phyloP scores from a whole-genome alignment of 2,113 vertebrate species.

The Stigmatopora nigra region DNA sequence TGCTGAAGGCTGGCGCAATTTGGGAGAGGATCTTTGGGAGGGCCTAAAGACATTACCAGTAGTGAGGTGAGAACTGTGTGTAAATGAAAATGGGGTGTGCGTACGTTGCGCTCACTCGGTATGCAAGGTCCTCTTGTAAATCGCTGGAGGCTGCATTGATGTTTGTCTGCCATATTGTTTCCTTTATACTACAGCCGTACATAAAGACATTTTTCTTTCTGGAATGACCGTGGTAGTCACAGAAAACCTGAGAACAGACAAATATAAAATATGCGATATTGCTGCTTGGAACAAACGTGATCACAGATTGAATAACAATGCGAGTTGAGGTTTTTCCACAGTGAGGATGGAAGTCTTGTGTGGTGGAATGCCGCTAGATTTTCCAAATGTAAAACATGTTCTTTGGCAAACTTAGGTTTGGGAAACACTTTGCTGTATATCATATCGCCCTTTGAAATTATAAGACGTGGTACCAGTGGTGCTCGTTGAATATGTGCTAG shows the following conservation, averaged over 20 bases:
- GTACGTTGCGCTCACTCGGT: slow-evolving; percentile 71
- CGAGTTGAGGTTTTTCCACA: too few relatives aligned
- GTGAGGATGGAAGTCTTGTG: neutral
- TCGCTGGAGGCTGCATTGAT: slow-evolving; percentile 77
- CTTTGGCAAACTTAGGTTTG: neutral
- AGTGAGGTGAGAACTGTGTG: neutral
- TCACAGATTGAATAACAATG: too few relatives aligned
- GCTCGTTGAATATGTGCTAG: slow-evolving; percentile 85
- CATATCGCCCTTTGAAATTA: slow-evolving; percentile 15
- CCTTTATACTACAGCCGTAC: slow-evolving; percentile 97
- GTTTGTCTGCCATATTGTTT: slow-evolving; percentile 89
- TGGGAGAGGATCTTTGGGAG: slow-evolving; percentile 93
- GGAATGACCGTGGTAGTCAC: slow-evolving; percentile 96
- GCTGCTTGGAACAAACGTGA: too few relatives aligned
- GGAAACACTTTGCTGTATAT: neutral
- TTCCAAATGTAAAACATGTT: neutral
- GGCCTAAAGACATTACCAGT: slow-evolving; percentile 60
- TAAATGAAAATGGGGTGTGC: neutral
- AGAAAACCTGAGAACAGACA: slow-evolving; percentile 61
- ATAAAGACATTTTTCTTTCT: slow-evolving; percentile 99
- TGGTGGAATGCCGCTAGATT: slow-evolving; percentile 1
- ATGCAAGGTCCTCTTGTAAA: slow-evolving; percentile 83
- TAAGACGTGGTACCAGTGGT: slow-evolving; percentile 76
- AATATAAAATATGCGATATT: neutral
- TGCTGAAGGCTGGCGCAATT: slow-evolving; percentile 90